Conservation (phyloP, 2,888 invertebrate genomes). For the Venusia cambrica region DNA sequence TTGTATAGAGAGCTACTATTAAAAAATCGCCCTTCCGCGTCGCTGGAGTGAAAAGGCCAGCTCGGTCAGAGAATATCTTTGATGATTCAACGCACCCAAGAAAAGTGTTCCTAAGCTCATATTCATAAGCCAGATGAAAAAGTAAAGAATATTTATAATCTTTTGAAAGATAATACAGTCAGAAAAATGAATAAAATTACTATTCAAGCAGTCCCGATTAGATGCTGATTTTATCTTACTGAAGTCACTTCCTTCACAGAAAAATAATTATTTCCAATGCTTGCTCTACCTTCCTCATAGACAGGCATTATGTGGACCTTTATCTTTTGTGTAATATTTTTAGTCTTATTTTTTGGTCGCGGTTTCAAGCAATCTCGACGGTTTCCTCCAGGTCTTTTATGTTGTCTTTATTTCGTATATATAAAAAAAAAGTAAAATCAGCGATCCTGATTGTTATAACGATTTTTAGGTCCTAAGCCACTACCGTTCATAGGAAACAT, state of each 20-base stretch:
- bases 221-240: constrained; percentile 27
- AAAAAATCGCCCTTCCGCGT: no score
- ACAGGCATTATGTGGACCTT: constrained; percentile 36
- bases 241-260: constrained; percentile 19
- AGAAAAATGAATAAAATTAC: constrained; percentile 26
- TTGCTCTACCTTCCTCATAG: constrained; percentile 19
- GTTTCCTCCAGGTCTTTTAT: constrained; percentile 44
- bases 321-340: constrained; percentile 29
- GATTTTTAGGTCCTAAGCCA: constrained; percentile 56
- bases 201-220: constrained; percentile 10
- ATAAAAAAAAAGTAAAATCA: not conserved
- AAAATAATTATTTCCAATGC: constrained; percentile 21
- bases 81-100: no score
- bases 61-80: no score
- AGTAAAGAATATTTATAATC: no score
- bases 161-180: constrained; percentile 5
- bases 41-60: no score
- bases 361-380: constrained; percentile 25
- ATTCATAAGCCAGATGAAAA: no score
- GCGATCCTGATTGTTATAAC: not conserved
- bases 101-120: no score
- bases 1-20: no score
- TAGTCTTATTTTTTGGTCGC: constrained; percentile 29
- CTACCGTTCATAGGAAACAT: constrained; percentile 65
- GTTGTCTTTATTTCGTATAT: not conserved